Evolutionary conservation across 2,888 invertebrate species (phyloP).

Genomic region (Polyommatus iphigenia): DNA sequence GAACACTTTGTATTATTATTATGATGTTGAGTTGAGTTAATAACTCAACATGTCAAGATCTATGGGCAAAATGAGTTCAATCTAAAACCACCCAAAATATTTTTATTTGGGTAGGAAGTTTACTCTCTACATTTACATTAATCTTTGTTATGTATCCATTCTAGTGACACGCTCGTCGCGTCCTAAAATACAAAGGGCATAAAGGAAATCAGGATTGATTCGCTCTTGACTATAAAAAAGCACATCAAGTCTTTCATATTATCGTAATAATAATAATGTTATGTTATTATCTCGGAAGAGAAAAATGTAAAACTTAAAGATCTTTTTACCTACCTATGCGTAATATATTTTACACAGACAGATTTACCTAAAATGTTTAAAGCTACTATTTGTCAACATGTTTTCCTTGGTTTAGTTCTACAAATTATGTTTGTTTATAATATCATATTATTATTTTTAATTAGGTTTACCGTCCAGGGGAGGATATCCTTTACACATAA

Average conservation of each 20-base stretch:
- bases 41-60: background rate
- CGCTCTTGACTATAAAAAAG: background rate
- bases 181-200: background rate
- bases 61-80: background rate
- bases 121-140: background rate
- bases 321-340: no score
- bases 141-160: conserved; percentile 18
- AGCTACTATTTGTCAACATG: background rate
- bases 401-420: background rate
- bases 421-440: background rate
- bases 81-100: background rate
- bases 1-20: no score
- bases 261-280: no score
- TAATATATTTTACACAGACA: no score
- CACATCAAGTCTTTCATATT: background rate
- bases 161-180: background rate
- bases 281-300: no score
- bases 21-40: no score
- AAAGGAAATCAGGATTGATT: conserved; percentile 22
- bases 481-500: conserved; percentile 19
- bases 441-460: background rate
- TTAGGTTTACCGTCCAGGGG: background rate
- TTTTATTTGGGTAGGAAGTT: background rate
- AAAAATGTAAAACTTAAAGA: no score
- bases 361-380: no score